phyloP scores from a whole-genome alignment of 2,888 invertebrate species.

The Mythimna pallens region DNA sequence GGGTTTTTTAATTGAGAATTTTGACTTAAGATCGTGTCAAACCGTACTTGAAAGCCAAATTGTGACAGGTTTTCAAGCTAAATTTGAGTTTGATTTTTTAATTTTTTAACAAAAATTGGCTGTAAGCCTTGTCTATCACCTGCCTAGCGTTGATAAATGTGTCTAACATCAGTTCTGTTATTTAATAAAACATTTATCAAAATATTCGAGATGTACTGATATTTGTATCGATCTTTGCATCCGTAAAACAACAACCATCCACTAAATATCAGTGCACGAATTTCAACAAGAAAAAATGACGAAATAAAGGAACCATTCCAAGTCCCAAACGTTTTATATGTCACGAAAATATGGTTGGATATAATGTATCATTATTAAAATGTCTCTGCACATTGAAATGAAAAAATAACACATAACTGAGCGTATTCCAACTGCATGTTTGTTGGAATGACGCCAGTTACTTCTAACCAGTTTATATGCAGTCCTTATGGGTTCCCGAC shows the following conservation, averaged over 20 bases:
- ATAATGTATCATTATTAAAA: slow-evolving; percentile 64
- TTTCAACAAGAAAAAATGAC: slow-evolving; percentile 21
- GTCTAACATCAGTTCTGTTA: not conserved
- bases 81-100: too few species aligned
- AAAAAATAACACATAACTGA: slow-evolving; percentile 60
- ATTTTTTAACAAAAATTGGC: too few species aligned
- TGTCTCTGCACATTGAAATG: slow-evolving; percentile 61
- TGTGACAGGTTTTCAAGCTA: too few species aligned
- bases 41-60: too few species aligned
- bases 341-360: slow-evolving; percentile 45
- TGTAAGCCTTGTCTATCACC: not conserved
- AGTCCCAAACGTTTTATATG: slow-evolving; percentile 37
- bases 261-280: slow-evolving; percentile 20
- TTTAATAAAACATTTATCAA: not conserved
- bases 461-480: slow-evolving; percentile 65
- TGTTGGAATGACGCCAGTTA: slow-evolving; percentile 65
- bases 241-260: not conserved
- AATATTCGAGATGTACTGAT: not conserved
- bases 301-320: slow-evolving; percentile 24
- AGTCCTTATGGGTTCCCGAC: slow-evolving; percentile 52
- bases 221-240: not conserved
- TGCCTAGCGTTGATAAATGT: not conserved
- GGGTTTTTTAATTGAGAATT: too few species aligned
- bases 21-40: too few species aligned
- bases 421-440: slow-evolving; percentile 59